These are phyloP conservation scores for Rutpela maculata DNA, from an alignment of 2,888 invertebrate species.

Conservation along the genomic window DNA sequence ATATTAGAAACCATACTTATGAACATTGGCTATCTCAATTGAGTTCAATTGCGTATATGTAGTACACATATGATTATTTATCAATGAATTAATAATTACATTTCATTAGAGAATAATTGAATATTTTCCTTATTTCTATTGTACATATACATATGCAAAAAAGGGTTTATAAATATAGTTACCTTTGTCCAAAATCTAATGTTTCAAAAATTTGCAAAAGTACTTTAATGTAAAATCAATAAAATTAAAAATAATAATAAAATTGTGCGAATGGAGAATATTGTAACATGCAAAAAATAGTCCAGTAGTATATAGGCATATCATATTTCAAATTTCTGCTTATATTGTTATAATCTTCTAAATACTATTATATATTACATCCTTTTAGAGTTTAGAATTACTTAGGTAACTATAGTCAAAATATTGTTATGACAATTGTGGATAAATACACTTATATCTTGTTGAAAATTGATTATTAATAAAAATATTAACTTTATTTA, in stretches of 20 bases:
- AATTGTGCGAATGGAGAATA: constrained; percentile 40
- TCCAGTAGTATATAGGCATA: constrained; percentile 71
- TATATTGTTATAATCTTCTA: constrained; percentile 51
- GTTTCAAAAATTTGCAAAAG: background rate
- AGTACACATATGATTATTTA: too few species aligned
- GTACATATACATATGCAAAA: background rate
- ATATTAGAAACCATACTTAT: too few species aligned
- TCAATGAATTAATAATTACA: background rate
- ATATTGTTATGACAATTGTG: constrained; percentile 67
- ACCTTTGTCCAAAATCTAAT: background rate
- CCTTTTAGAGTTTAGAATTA: constrained; percentile 61
- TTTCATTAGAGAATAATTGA: too few species aligned
- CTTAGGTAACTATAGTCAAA: constrained; percentile 63
- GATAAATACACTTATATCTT: constrained; percentile 63
- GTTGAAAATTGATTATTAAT: constrained; percentile 59
- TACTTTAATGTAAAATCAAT: background rate
- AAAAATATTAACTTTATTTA: constrained; percentile 45
- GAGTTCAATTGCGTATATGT: too few species aligned
- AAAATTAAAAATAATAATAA: constrained; percentile 30
- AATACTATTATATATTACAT: constrained; percentile 62
- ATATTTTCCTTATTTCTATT: too few species aligned
- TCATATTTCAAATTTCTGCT: constrained; percentile 61
- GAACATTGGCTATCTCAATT: too few species aligned
- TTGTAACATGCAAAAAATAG: constrained; percentile 63
- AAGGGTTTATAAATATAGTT: background rate